phyloP scores from a whole-genome alignment of 2,797 vertebrate species.

The Paratrypauchen microcephalus region DNA sequence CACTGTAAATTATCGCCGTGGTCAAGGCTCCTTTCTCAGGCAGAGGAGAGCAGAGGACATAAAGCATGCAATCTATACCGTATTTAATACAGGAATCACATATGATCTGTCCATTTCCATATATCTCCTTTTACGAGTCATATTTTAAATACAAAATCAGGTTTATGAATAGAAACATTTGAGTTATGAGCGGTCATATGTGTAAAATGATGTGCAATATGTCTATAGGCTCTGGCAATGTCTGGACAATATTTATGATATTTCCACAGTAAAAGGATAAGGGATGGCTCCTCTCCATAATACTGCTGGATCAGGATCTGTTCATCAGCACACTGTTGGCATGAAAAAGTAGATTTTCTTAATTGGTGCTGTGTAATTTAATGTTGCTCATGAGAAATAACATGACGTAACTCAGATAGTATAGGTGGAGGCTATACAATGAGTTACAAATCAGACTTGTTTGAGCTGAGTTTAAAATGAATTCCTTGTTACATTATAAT shows the following conservation, averaged over 20 bases:
- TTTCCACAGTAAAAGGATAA: slow-evolving; percentile 65
- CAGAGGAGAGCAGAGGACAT: slow-evolving; percentile 59
- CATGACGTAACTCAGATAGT: too few relatives aligned
- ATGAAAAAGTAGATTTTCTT: neutral
- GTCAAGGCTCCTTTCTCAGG: slow-evolving; percentile 78
- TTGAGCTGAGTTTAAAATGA: neutral
- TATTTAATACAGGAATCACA: slow-evolving; percentile 82
- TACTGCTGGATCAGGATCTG: slow-evolving; percentile 54
- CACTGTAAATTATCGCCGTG: slow-evolving; percentile 82
- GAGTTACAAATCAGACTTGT: too few relatives aligned
- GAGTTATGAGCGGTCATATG: slow-evolving; percentile 72
- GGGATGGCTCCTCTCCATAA: slow-evolving; percentile 50
- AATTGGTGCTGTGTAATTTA: neutral
- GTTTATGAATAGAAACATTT: slow-evolving; percentile 78
- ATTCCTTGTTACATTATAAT: neutral
- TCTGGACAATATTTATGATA: slow-evolving; percentile 73
- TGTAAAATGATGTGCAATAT: slow-evolving; percentile 70
- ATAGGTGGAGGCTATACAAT: too few relatives aligned
- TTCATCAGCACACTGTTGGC: neutral
- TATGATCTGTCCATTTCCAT: slow-evolving; percentile 83
- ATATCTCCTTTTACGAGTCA: slow-evolving; percentile 79
- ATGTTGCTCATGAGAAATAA: neutral
- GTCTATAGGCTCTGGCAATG: slow-evolving; percentile 68
- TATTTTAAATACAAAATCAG: slow-evolving; percentile 82
- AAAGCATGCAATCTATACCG: slow-evolving; percentile 77